Conservation (phyloP, 2,113 vertebrate genomes). For the Phyllostomus discolor region DNA sequence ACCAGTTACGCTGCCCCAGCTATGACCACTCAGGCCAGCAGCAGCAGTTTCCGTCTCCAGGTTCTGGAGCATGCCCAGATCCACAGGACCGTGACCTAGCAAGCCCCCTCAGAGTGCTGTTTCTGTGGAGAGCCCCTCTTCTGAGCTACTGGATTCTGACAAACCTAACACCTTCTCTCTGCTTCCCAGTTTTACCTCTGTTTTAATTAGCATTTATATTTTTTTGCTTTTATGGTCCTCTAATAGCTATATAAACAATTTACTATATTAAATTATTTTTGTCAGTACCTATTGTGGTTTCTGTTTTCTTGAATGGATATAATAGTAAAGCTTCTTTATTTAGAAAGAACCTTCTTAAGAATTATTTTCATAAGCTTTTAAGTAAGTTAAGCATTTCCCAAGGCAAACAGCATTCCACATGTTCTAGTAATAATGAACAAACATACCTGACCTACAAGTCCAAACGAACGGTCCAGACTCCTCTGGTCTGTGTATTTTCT, state of each 20-base stretch:
- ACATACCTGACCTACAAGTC: slow-evolving; percentile 98
- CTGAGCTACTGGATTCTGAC: not conserved
- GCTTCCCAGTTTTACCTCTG: not conserved
- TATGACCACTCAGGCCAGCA: not conserved
- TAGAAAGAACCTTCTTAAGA: not conserved
- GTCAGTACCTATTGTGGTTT: fast-evolving
- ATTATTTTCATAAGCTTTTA: not conserved
- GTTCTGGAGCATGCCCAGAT: not conserved
- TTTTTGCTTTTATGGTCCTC: not conserved
- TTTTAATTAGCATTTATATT: not conserved
- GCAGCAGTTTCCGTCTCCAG: not conserved
- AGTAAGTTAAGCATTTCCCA: not conserved
- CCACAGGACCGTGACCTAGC: no score
- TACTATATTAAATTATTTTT: fast-evolving
- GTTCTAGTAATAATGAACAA: slow-evolving; percentile 36
- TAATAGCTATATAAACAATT: not conserved
- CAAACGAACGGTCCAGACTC: slow-evolving; percentile 94
- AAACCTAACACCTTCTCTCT: not conserved
- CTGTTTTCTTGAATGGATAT: not conserved
- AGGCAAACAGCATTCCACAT: not conserved
- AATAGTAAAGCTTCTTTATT: not conserved
- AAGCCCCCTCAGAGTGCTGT: not conserved
- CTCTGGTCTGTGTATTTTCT: slow-evolving; percentile 95
- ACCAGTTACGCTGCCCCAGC: not conserved
- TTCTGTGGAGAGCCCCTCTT: not conserved